These are phyloP conservation scores for Pseudomyrmex cubaensis DNA, from an alignment of 1,140 invertebrate species.

Conservation along the genomic window DNA sequence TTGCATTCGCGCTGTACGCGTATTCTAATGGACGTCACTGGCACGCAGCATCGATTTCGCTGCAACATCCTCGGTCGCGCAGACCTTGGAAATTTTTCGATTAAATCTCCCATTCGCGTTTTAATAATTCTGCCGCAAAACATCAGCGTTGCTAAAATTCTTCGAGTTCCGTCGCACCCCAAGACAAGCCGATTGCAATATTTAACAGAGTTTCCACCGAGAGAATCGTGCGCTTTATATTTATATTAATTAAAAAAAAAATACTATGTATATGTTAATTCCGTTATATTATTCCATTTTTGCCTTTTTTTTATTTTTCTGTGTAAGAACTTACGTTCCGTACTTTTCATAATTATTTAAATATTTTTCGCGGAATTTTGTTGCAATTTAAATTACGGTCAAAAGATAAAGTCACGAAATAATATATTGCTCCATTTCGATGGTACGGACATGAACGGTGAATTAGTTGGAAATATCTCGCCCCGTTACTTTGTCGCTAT, in stretches of 20 bases:
- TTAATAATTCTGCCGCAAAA: slow-evolving; percentile 29
- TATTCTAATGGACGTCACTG: slow-evolving; percentile 3
- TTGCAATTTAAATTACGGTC: too few relatives aligned
- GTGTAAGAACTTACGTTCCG: too few relatives aligned
- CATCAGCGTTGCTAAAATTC: slow-evolving; percentile 33
- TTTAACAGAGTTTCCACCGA: slow-evolving; percentile 16
- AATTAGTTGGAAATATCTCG: too few relatives aligned
- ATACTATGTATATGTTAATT: neutral
- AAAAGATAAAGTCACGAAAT: too few relatives aligned
- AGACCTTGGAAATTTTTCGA: neutral
- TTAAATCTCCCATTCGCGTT: slow-evolving; percentile 11
- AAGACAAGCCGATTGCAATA: slow-evolving; percentile 19
- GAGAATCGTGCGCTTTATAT: neutral
- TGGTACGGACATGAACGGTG: too few relatives aligned
- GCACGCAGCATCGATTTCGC: slow-evolving; percentile 19
- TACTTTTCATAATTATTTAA: too few relatives aligned
- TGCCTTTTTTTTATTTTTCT: neutral
- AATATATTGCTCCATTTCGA: too few relatives aligned
- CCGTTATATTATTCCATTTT: neutral
- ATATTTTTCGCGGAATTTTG: too few relatives aligned
- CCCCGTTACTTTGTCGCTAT: too few relatives aligned
- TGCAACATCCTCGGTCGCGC: neutral
- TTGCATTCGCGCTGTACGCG: neutral
- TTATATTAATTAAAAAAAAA: slow-evolving; percentile 35
- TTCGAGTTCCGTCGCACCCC: slow-evolving; percentile 21